Percentiles rank a stretch among this genome's conserved stretches.
phyloP scores from a whole-genome alignment of 37 sponge, comb jelly and placozoan genomes.

The Aphrocallistes beatrix region DNA sequence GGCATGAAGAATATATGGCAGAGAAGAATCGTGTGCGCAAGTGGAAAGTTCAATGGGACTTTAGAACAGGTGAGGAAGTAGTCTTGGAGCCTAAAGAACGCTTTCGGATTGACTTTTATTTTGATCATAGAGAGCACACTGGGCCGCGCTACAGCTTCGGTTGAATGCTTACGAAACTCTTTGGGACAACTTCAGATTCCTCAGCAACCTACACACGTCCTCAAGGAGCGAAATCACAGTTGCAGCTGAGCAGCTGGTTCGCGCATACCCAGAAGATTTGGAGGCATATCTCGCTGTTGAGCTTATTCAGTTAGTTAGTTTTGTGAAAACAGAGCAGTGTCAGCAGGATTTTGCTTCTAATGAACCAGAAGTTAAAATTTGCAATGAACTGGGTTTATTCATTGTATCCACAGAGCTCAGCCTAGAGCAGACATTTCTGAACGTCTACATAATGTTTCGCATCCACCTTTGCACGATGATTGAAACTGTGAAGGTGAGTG shows the following conservation, averaged over 20 bases:
- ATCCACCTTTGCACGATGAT: too few relatives aligned
- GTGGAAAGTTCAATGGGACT: not conserved
- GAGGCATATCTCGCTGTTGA: not conserved
- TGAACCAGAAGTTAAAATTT: not conserved
- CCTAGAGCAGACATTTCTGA: too few relatives aligned
- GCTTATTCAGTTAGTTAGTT: slow-evolving; percentile 1
- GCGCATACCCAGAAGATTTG: slow-evolving; percentile 13
- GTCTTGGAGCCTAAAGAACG: not conserved
- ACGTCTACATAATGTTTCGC: too few relatives aligned
- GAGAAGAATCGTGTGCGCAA: slow-evolving; percentile 14
- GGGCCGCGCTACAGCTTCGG: not conserved
- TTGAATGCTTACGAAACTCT: not conserved
- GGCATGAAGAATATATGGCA: not conserved
- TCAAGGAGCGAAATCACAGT: not conserved
- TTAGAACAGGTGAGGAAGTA: not conserved
- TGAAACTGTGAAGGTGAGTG: too few relatives aligned
- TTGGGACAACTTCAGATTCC: not conserved
- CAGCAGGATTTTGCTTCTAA: slow-evolving; percentile 1
- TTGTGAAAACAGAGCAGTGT: not conserved
- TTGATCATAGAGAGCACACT: not conserved
- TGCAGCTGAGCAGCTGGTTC: slow-evolving; percentile 6
- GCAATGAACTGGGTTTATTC: not conserved
- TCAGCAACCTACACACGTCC: not conserved
- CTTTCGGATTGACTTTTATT: not conserved
- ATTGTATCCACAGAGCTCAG: too few relatives aligned